Evolutionary conservation across 2,797 vertebrate species (phyloP).

Genomic region (Lepilemur septentrionalis): DNA sequence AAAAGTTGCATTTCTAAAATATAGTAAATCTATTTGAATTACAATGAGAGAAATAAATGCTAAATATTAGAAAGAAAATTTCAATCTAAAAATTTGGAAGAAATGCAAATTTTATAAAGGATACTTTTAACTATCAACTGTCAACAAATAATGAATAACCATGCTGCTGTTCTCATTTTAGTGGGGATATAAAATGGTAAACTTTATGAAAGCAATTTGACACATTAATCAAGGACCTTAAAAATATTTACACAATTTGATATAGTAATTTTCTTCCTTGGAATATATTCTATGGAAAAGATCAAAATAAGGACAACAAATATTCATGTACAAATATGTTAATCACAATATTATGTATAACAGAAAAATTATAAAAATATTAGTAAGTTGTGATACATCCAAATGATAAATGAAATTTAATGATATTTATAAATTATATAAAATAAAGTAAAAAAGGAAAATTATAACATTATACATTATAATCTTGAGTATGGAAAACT

Average conservation of each 20-base stretch:
- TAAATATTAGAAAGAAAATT: neutral
- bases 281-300: neutral
- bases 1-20: neutral
- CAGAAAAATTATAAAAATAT: neutral
- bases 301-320: neutral
- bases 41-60: neutral
- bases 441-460: constrained; percentile 40
- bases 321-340: neutral
- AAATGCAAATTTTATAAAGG: neutral
- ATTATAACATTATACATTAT: neutral
- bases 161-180: neutral
- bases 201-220: neutral
- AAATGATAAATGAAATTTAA: neutral
- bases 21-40: neutral
- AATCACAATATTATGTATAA: neutral
- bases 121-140: neutral
- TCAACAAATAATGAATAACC: neutral
- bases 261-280: neutral
- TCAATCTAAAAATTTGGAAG: neutral
- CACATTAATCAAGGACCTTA: neutral
- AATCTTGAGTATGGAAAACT: neutral
- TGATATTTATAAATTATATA: neutral
- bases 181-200: neutral
- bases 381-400: neutral
- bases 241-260: neutral